These are phyloP conservation scores for Xestia c-nigrum DNA, from an alignment of 2,888 invertebrate genomes.

Conservation along the genomic window DNA sequence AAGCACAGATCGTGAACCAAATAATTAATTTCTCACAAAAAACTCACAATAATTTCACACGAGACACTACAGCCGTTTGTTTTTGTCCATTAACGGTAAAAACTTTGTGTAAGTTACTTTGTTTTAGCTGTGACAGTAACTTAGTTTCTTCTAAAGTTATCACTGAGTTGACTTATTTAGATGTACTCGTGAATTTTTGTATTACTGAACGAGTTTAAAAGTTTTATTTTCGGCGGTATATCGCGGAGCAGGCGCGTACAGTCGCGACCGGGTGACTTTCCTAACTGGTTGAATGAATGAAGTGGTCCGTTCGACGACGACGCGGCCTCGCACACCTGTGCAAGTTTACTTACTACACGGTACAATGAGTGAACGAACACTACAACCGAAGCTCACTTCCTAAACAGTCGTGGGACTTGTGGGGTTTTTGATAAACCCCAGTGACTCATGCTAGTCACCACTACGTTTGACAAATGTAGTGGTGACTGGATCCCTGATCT, in stretches of 20 bases:
- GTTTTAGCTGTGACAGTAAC: conserved; percentile 9
- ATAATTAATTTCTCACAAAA: conserved; percentile 69
- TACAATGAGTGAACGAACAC: conserved; percentile 26
- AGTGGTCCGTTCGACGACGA: conserved; percentile 9
- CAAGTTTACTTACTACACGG: conserved; percentile 3
- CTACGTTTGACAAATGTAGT: background rate
- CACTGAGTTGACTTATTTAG: conserved; percentile 1
- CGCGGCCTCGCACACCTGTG: conserved; percentile 30
- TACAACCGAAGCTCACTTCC: conserved; percentile 7
- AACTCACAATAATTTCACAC: conserved; percentile 67
- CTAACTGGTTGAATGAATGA: conserved; percentile 51
- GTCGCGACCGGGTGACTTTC: conserved; percentile 25
- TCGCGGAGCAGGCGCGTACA: conserved; percentile 38
- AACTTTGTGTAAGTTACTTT: conserved; percentile 18
- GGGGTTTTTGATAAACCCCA: conserved; percentile 43
- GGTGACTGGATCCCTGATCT: conserved; percentile 9
- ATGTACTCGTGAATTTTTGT: background rate
- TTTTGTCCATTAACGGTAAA: conserved; percentile 51
- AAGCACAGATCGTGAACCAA: conserved; percentile 67
- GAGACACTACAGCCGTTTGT: conserved; percentile 65
- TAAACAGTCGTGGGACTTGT: conserved; percentile 25
- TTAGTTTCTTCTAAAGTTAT: conserved; percentile 6
- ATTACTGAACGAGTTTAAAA: conserved; percentile 16
- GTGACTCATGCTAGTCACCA: conserved; percentile 40
- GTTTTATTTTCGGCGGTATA: conserved; percentile 4